Percentiles rank a stretch among this genome's conserved stretches.
Evolutionary conservation across 2,113 vertebrate genomes (phyloP).

Genomic region (Callionymus lyra): DNA sequence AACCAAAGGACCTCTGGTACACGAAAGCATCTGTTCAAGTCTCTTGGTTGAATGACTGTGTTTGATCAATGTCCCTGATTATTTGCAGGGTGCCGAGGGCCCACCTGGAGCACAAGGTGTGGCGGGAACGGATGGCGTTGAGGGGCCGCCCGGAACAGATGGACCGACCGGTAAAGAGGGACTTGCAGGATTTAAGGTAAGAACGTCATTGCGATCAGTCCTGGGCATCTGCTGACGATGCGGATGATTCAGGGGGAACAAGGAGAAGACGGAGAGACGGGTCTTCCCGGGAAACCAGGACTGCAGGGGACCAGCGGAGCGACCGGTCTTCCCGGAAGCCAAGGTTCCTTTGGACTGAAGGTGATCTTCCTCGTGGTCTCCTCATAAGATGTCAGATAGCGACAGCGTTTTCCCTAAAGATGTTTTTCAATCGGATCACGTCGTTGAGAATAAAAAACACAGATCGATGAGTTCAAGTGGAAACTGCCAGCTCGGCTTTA

Average conservation of each 20-base stretch:
- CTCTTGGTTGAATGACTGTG: too few species aligned
- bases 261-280: constrained; percentile 79
- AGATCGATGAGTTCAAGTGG: constrained; percentile 3
- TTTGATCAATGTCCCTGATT: too few species aligned
- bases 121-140: constrained; percentile 80
- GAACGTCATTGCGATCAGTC: constrained; percentile 17
- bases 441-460: constrained; percentile 3
- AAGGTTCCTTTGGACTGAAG: constrained; percentile 87
- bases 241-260: constrained; percentile 76
- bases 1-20: constrained; percentile 79
- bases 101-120: constrained; percentile 79
- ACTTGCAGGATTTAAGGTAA: constrained; percentile 70
- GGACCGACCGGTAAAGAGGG: constrained; percentile 79
- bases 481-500: constrained; percentile 15
- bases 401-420: too few species aligned
- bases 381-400: neutral
- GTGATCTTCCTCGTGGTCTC: constrained; percentile 45
- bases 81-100: constrained; percentile 76
- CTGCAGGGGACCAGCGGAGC: constrained; percentile 73
- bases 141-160: constrained; percentile 75
- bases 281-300: constrained; percentile 72
- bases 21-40: constrained; percentile 4
- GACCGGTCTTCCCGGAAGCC: constrained; percentile 80
- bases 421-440: too few species aligned
- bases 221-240: neutral